phyloP scores from a whole-genome alignment of 2,888 invertebrate species.

The Phaonia tiefii region DNA sequence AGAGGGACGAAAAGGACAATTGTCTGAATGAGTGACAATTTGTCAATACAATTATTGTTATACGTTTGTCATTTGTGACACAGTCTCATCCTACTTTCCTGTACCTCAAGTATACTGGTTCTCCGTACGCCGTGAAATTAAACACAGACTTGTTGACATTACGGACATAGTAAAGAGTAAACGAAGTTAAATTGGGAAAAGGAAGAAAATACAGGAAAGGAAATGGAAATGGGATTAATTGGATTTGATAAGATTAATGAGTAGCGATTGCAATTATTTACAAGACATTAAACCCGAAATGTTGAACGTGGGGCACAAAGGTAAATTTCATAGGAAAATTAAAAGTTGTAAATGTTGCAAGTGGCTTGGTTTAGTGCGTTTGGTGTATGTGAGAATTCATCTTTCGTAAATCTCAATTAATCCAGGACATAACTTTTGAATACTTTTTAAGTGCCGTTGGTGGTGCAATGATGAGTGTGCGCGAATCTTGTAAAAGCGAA shows the following conservation, averaged over 20 bases:
- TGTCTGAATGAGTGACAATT: slow-evolving; percentile 71
- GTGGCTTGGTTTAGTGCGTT: not conserved
- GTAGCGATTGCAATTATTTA: slow-evolving; percentile 73
- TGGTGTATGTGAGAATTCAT: not conserved
- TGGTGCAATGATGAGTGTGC: no score
- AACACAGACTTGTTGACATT: slow-evolving; percentile 59
- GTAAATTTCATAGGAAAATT: not conserved
- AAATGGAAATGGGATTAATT: slow-evolving; percentile 73
- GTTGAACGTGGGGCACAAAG: not conserved
- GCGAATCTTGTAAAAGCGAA: no score
- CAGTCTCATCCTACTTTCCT: not conserved
- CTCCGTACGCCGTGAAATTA: slow-evolving; percentile 29
- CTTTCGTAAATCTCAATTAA: no score
- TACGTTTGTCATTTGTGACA: slow-evolving; percentile 44
- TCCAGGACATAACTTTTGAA: no score
- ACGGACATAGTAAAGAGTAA: slow-evolving; percentile 11
- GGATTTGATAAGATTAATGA: slow-evolving; percentile 78
- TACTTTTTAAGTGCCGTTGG: no score
- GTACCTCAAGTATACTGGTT: not conserved
- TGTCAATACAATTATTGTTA: slow-evolving; percentile 77
- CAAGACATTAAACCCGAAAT: slow-evolving; percentile 70
- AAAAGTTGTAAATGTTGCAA: not conserved
- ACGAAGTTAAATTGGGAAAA: slow-evolving; percentile 26
- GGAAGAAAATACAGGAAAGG: slow-evolving; percentile 30
- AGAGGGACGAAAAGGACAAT: slow-evolving; percentile 20